Evolutionary conservation across 2,888 invertebrate species (phyloP).

Genomic region (Drosophila cognata): DNA sequence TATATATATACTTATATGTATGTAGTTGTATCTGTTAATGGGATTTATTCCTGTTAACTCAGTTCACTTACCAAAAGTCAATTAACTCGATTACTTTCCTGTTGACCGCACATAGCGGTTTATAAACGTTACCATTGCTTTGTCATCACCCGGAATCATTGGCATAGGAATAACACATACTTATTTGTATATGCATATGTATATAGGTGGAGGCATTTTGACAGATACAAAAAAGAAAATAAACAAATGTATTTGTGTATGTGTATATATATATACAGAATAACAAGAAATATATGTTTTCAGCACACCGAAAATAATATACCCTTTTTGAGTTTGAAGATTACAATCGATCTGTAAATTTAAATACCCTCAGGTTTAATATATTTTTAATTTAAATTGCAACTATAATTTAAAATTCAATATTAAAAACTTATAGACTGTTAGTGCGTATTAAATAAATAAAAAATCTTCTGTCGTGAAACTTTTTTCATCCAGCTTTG

Average conservation of each 20-base stretch:
- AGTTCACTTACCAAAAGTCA: conserved; percentile 31
- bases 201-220: conserved; percentile 8
- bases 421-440: no score
- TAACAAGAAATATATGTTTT: background rate
- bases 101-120: conserved; percentile 23
- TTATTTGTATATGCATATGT: background rate
- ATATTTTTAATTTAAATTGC: background rate
- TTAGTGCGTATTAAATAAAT: background rate
- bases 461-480: background rate
- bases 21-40: conserved; percentile 1
- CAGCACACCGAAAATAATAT: background rate
- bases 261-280: background rate
- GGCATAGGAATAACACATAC: background rate
- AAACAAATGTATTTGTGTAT: conserved; percentile 15
- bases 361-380: background rate
- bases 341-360: background rate
- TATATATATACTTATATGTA: background rate
- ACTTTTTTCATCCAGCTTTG: background rate
- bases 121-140: conserved; percentile 33
- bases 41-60: conserved; percentile 15
- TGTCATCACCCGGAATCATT: conserved; percentile 21
- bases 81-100: conserved; percentile 35
- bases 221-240: conserved; percentile 25
- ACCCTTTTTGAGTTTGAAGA: conserved; percentile 12
- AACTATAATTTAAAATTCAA: background rate